These are phyloP conservation scores for Monopis laevigella DNA, from an alignment of 2,888 invertebrate species.

Conservation along the genomic window DNA sequence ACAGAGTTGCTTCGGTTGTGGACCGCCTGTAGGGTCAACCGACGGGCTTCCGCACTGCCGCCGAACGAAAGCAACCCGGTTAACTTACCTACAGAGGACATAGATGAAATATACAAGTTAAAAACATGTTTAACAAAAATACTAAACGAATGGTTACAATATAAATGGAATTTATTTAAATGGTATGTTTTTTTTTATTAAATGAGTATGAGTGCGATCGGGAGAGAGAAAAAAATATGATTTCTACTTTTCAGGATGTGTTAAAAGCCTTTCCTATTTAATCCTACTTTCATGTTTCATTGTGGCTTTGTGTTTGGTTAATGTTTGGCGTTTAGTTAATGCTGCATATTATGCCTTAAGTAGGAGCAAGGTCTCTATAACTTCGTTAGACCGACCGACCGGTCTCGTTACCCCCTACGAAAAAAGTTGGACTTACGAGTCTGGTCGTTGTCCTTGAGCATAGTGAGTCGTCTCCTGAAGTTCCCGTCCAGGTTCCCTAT, in stretches of 20 bases:
- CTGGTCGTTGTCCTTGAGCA: constrained; percentile 74
- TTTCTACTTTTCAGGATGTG: too few species aligned
- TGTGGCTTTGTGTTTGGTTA: too few species aligned
- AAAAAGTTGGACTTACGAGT: constrained; percentile 49
- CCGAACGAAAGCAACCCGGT: constrained; percentile 41
- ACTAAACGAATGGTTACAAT: neutral
- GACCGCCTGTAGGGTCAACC: constrained; percentile 83
- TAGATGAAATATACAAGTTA: neutral
- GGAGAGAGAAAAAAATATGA: too few species aligned
- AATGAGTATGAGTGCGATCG: too few species aligned
- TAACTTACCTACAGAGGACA: constrained; percentile 26
- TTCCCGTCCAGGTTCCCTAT: constrained; percentile 93
- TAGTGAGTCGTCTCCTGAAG: constrained; percentile 89
- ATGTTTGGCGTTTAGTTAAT: too few species aligned
- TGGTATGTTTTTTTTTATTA: neutral
- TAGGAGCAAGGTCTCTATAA: too few species aligned
- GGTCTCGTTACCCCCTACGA: too few species aligned
- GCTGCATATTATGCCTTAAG: too few species aligned
- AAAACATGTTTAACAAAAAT: neutral
- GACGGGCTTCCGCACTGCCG: constrained; percentile 63
- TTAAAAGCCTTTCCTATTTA: too few species aligned
- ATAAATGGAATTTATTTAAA: too few species aligned
- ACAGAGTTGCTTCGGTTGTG: constrained; percentile 85
- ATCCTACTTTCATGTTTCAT: too few species aligned
- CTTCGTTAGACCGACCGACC: too few species aligned